Evolutionary conservation across 1,140 invertebrate species (phyloP).

Genomic region (Copidosoma floridanum): DNA sequence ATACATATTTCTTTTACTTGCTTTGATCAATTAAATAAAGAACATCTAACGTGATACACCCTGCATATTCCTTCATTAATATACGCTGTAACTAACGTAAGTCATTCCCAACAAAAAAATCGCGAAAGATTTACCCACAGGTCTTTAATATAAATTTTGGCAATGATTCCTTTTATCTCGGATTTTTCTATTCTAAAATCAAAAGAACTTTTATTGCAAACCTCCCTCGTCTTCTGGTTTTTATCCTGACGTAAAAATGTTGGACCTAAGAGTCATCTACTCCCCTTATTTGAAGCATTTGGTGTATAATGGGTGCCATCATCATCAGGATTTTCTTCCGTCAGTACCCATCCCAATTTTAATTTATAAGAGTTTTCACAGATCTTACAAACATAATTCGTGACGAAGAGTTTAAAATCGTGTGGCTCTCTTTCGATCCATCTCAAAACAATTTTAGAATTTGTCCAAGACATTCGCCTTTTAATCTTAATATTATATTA

Average conservation of each 20-base stretch:
- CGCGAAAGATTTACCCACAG: neutral
- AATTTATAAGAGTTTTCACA: slow-evolving; percentile 18
- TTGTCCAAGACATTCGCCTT: slow-evolving; percentile 34
- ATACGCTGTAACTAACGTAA: neutral
- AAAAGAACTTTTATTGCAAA: neutral
- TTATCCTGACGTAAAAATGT: neutral
- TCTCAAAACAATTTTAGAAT: slow-evolving; percentile 38
- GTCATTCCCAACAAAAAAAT: neutral
- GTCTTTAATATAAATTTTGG: neutral
- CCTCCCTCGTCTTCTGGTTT: neutral
- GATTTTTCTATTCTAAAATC: neutral
- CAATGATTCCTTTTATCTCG: neutral
- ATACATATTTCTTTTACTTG: neutral
- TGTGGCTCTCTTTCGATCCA: slow-evolving; percentile 33
- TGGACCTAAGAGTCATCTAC: neutral
- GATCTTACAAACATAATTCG: slow-evolving; percentile 45
- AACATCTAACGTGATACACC: neutral
- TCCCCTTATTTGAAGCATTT: neutral
- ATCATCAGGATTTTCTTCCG: slow-evolving; percentile 52
- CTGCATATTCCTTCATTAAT: neutral
- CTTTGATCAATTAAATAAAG: neutral
- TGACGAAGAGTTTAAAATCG: slow-evolving; percentile 28
- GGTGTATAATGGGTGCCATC: neutral
- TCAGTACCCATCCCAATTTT: slow-evolving; percentile 50
- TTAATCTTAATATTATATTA: neutral